phyloP scores from a whole-genome alignment of 2,113 vertebrate species.

The Aptenodytes forsteri region DNA sequence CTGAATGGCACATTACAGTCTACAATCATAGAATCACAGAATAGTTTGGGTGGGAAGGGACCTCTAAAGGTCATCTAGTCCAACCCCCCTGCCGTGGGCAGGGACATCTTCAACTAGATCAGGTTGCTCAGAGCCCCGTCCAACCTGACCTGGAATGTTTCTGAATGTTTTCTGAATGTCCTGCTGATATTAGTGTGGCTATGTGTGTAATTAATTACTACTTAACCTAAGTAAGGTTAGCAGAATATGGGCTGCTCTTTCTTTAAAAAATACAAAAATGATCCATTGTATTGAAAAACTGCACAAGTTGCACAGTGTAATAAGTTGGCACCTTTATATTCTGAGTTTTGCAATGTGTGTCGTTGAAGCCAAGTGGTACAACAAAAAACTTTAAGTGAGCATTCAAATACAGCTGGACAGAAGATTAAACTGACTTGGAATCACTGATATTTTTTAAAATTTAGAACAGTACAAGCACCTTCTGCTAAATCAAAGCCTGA shows the following conservation, averaged over 20 bases:
- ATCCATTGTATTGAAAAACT: background rate
- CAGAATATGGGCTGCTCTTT: background rate
- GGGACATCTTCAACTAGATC: too few species aligned
- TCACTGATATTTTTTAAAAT: background rate
- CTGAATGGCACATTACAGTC: background rate
- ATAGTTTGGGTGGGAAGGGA: too few species aligned
- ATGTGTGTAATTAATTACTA: background rate
- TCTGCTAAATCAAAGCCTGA: background rate
- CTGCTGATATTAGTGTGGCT: background rate
- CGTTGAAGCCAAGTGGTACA: background rate
- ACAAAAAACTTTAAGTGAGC: background rate
- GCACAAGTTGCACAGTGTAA: background rate
- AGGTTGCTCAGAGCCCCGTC: too few species aligned
- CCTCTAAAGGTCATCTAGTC: too few species aligned
- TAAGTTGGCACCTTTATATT: background rate
- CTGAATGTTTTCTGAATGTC: background rate
- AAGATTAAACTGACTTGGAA: background rate
- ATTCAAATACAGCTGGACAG: background rate
- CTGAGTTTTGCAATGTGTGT: background rate
- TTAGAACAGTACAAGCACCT: background rate
- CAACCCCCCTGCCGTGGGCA: too few species aligned
- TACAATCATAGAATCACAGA: background rate
- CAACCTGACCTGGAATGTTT: too few species aligned
- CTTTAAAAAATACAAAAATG: background rate
- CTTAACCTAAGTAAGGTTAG: background rate